phyloP scores from a whole-genome alignment of 2,797 vertebrate genomes.

The Lithobates sylvaticus region DNA sequence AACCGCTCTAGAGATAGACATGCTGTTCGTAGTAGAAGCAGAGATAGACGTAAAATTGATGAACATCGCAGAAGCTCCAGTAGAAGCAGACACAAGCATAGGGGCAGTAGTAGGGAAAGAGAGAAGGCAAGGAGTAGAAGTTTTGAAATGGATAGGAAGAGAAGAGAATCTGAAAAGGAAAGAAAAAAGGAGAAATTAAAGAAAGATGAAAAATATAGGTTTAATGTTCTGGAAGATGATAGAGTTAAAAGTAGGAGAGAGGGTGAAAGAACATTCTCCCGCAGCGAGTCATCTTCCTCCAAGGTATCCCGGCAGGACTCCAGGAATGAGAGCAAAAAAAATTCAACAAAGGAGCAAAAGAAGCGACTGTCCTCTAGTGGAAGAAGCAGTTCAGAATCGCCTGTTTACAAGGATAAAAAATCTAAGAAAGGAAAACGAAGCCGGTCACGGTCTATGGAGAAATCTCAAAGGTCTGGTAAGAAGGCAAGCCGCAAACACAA shows the following conservation, averaged over 20 bases:
- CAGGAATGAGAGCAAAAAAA: slow-evolving; percentile 87
- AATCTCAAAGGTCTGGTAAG: slow-evolving; percentile 99
- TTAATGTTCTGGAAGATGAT: slow-evolving; percentile 83
- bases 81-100: slow-evolving; percentile 88
- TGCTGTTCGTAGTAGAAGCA: slow-evolving; percentile 84
- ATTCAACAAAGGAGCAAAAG: slow-evolving; percentile 89
- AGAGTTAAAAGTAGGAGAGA: slow-evolving; percentile 82
- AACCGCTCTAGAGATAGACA: slow-evolving; percentile 84
- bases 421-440: slow-evolving; percentile 98
- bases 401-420: slow-evolving; percentile 98
- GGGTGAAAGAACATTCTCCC: slow-evolving; percentile 84
- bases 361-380: slow-evolving; percentile 89
- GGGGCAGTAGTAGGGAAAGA: slow-evolving; percentile 88
- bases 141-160: slow-evolving; percentile 88
- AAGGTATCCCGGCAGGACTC: slow-evolving; percentile 88
- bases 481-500: slow-evolving; percentile 99
- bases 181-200: slow-evolving; percentile 85
- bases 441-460: slow-evolving; percentile 96
- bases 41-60: slow-evolving; percentile 81
- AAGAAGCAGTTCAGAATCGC: slow-evolving; percentile 90
- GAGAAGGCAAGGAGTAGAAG: slow-evolving; percentile 90
- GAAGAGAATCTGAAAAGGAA: slow-evolving; percentile 85
- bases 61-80: slow-evolving; percentile 67
- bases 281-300: slow-evolving; percentile 80
- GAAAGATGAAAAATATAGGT: slow-evolving; percentile 86